Evolutionary conservation across 2,797 vertebrate species (phyloP).

Genomic region (Harpagifer antarcticus): DNA sequence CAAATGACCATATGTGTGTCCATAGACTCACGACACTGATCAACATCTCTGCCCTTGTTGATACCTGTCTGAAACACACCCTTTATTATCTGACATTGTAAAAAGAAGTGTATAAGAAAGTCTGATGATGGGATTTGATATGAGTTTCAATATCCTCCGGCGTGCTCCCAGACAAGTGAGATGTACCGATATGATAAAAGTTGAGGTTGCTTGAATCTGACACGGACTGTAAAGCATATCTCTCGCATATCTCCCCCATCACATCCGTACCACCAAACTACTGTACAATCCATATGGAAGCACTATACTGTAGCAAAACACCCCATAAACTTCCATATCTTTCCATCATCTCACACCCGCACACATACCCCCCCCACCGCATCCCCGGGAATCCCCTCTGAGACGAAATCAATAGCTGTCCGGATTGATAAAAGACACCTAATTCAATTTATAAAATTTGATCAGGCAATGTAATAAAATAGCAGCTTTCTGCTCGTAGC

Average conservation of each 20-base stretch:
- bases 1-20: too few species aligned
- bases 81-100: background rate
- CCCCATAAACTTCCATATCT: constrained; percentile 47
- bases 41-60: too few species aligned
- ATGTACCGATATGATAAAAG: constrained; percentile 26
- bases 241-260: constrained; percentile 22
- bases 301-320: constrained; percentile 54
- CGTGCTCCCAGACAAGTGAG: background rate
- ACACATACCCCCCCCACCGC: constrained; percentile 15
- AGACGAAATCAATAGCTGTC: constrained; percentile 67
- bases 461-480: constrained; percentile 72
- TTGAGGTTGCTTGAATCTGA: constrained; percentile 33
- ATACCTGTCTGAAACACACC: background rate
- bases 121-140: constrained; percentile 2
- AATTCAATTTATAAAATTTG: constrained; percentile 77
- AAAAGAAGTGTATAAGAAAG: background rate
- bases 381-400: constrained; percentile 34
- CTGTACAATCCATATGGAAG: constrained; percentile 58
- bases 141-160: constrained; percentile 20
- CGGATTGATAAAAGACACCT: constrained; percentile 64
- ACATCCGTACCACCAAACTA: constrained; percentile 43
- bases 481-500: constrained; percentile 45
- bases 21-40: too few species aligned
- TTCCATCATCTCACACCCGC: constrained; percentile 59
- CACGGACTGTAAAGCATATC: constrained; percentile 38